Conservation (phyloP, 2,797 vertebrate species). For the Lerista edwardsae region DNA sequence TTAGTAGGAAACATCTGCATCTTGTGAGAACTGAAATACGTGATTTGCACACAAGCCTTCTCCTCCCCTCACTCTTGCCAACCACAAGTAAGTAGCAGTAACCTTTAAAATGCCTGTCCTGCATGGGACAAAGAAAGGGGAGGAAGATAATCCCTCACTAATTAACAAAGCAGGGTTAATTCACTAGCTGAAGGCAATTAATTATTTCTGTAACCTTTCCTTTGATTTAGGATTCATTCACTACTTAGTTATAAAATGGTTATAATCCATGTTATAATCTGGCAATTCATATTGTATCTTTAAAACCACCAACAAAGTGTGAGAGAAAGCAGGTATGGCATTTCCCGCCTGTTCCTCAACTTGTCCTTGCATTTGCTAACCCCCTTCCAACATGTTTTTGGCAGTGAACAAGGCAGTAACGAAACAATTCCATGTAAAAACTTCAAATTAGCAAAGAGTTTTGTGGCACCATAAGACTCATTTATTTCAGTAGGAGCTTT, state of each 20-base stretch:
- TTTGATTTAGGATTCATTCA: background rate
- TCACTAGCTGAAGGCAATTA: background rate
- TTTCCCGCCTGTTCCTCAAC: no score
- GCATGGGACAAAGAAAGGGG: background rate
- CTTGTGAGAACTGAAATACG: conserved; percentile 46
- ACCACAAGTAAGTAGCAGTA: background rate
- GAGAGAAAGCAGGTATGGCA: background rate
- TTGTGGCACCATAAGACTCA: no score
- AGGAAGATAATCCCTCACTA: background rate
- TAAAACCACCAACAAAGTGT: background rate
- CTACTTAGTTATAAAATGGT: background rate
- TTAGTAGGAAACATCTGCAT: conserved; percentile 54
- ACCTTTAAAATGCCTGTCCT: background rate
- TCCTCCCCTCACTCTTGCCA: no score
- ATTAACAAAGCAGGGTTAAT: background rate
- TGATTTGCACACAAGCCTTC: background rate
- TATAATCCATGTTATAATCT: no score
- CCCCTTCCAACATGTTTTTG: background rate
- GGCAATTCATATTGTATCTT: background rate
- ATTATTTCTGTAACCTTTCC: background rate
- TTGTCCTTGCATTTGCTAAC: no score
- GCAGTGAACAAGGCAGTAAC: background rate
- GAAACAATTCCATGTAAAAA: no score
- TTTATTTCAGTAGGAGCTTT: no score
- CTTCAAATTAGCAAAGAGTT: no score